Evolutionary conservation across 2,888 invertebrate genomes (phyloP).

Genomic region (Noctua comes): DNA sequence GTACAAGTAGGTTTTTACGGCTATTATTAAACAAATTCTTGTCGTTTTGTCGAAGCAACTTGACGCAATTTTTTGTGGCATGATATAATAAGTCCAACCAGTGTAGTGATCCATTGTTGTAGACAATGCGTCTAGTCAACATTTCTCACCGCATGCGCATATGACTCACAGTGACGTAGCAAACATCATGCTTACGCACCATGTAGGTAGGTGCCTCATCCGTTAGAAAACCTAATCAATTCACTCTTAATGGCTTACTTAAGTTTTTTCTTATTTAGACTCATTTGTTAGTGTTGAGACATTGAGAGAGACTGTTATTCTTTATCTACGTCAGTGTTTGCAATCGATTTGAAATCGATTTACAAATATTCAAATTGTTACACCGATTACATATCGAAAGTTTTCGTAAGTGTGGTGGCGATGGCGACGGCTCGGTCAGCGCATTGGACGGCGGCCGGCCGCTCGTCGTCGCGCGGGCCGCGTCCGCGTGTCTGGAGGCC

Average conservation of each 20-base stretch:
- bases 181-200: conserved; percentile 79
- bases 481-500: conserved; percentile 72
- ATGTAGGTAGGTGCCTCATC: conserved; percentile 78
- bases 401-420: conserved; percentile 61
- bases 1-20: conserved; percentile 45
- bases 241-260: conserved; percentile 66
- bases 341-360: conserved; percentile 61
- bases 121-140: conserved; percentile 87
- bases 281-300: conserved; percentile 30
- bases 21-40: conserved; percentile 63
- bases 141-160: conserved; percentile 82
- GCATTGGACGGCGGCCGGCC: conserved; percentile 44
- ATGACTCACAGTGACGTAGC: conserved; percentile 85
- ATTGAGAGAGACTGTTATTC: conserved; percentile 39
- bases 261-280: conserved; percentile 55
- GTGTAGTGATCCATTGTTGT: conserved; percentile 86
- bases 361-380: conserved; percentile 61
- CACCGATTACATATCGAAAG: conserved; percentile 59
- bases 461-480: conserved; percentile 54
- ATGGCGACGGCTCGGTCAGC: conserved; percentile 54
- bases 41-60: conserved; percentile 71
- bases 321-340: conserved; percentile 40
- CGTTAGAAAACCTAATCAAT: conserved; percentile 73
- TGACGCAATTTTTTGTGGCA: conserved; percentile 80
- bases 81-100: conserved; percentile 87